Evolutionary conservation across 2,888 invertebrate species (phyloP).

Genomic region (Pyrrhia umbra): DNA sequence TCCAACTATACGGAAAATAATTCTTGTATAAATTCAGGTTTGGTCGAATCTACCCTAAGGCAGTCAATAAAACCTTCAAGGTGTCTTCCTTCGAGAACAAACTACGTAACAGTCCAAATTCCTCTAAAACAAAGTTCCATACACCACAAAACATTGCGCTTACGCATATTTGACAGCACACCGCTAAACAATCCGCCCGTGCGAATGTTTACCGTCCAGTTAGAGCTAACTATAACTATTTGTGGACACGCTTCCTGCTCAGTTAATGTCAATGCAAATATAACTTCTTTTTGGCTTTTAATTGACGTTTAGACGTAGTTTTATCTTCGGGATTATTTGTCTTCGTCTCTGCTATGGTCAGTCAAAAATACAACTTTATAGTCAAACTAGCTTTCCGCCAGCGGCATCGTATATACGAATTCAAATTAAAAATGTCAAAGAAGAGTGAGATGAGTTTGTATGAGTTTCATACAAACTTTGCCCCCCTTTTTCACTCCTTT

Average conservation of each 20-base stretch:
- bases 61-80: neutral
- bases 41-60: too few species aligned
- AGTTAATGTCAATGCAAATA: conserved; percentile 3
- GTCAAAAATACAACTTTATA: too few species aligned
- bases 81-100: conserved; percentile 4
- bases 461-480: too few species aligned
- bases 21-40: too few species aligned
- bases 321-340: neutral
- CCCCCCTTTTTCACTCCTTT: too few species aligned
- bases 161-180: conserved; percentile 26
- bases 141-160: conserved; percentile 10
- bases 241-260: conserved; percentile 27
- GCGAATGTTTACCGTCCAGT: conserved; percentile 34
- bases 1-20: too few species aligned
- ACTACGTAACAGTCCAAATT: conserved; percentile 16
- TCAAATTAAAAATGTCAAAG: too few species aligned
- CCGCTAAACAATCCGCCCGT: conserved; percentile 27
- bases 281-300: neutral
- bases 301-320: neutral
- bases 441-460: too few species aligned
- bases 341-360: neutral
- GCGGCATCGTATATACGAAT: too few species aligned
- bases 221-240: conserved; percentile 12
- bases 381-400: too few species aligned
- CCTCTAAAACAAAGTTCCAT: neutral